These are phyloP conservation scores for Mercenaria mercenaria DNA, from an alignment of 1,140 invertebrate genomes.

Conservation along the genomic window DNA sequence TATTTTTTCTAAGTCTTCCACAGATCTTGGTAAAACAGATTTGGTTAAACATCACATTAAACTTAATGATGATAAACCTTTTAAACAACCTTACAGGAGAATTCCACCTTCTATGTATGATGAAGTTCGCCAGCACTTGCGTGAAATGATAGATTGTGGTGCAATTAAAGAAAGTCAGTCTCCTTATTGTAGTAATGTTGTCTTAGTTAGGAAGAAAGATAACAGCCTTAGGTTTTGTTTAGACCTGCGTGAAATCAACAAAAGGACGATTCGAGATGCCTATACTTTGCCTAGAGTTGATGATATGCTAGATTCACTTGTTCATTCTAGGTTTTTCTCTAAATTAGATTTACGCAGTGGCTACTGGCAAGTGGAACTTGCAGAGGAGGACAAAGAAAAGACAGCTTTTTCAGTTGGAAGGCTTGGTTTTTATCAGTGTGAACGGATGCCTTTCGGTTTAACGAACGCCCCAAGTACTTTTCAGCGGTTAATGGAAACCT, in stretches of 20 bases:
- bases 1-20: constrained; percentile 31
- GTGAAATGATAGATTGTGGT: background rate
- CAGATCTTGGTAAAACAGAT: constrained; percentile 35
- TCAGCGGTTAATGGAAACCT: background rate
- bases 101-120: constrained; percentile 51
- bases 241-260: background rate
- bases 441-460: background rate
- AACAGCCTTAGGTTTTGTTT: background rate
- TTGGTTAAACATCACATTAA: constrained; percentile 44
- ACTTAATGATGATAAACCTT: no score
- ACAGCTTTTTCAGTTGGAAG: background rate
- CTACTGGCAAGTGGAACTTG: background rate
- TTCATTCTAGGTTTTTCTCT: background rate
- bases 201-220: background rate
- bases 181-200: constrained; percentile 10
- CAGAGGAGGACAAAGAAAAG: background rate
- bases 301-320: background rate
- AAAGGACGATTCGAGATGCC: background rate
- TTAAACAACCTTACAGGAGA: constrained; percentile 33
- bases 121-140: constrained; percentile 34
- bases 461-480: background rate
- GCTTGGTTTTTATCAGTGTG: constrained; percentile 7
- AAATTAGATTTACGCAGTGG: constrained; percentile 1
- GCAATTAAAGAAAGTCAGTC: background rate
- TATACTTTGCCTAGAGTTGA: background rate